Base-by-base conservation (phyloP, 2,888 invertebrate genomes). In the Cosmopolites sordidus region DNA sequence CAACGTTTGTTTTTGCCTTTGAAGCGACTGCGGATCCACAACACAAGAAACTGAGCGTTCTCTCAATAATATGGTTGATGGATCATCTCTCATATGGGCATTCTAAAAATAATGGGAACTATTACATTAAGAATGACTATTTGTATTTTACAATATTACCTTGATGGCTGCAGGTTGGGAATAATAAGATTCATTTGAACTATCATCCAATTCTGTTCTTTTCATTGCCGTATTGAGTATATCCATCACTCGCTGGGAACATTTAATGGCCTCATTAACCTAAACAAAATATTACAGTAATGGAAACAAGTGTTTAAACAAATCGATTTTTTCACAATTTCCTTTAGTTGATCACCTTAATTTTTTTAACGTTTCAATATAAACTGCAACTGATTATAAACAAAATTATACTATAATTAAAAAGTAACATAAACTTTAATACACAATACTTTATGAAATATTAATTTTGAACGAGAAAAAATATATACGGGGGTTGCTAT, bases 221-320 rank as follows among this genome's bases (percentile, higher is more conserved):
- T 66, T 69, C 16, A 74, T 59, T 6, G 73, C 74, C 44, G 65
- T 70, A 50, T 73, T 70, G 44, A 75, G 60, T 42, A 74, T 73
- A 51, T 75, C 75, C 5, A 69, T 69, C 12, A 74, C 66, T 48
- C 69, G 66, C 59, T 73, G 71, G 8, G 73, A 67, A 56, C 70
- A 73, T 44, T 64, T 67, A 12, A 74, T 51, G 0, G 71, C 68
- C 60, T 75, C 75, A 22, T 68, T 58, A 9, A 43, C 22, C 58
- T 58, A 38, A 27, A 27, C 27, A 27, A 27, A 27, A 27, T 27
- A 27, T 27, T 6, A 6, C n/a, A n/a, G n/a, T n/a, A n/a, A n/a
- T n/a, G n/a, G n/a, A n/a, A n/a, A n/a, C n/a, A n/a, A n/a, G n/a
- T n/a, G n/a, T n/a, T n/a, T n/a, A n/a, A n/a, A n/a, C n/a, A n/a